Base-by-base conservation (phyloP, 2,797 vertebrate genomes). In the Orestias chungarensis region DNA sequence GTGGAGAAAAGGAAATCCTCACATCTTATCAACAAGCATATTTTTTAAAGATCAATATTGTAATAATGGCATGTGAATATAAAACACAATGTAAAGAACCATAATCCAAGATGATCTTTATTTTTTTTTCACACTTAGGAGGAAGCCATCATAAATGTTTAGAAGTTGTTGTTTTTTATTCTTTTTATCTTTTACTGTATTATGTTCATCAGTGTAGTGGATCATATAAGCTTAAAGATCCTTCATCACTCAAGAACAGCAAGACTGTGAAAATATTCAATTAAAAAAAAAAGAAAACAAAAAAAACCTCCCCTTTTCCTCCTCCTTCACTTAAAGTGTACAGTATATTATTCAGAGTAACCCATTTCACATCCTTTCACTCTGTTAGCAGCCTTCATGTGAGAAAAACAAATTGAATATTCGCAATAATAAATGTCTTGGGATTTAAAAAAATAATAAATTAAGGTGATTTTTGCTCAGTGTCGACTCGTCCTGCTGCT, bases 351-450 rank as follows among this genome's bases (percentile, higher is more conserved):
- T 62, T 62, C 38, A 62, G 38, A 62, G 59, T 62, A 25, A 25
- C 54, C 57, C 27, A 64, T 71, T 69, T 68, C 66, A 27, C 62
- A 68, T 70, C 71, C 55, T 80, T 78, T 68, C 55, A 81, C 72
- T 80, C 70, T 76, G 64, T 33, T 85, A 89, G 88, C 87, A 92
- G 88, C 91, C 81, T 86, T 87, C 75, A 27, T 71, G 80, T 80
- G 88, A 87, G 76, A 88, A 86, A 91, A 77, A 84, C 76, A 89
- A 89, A 90, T 89, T 85, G 87, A 91, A 88, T 75, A 89, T 90
- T 67, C 89, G 80, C 35, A 94, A 55, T 42, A 54, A 95, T 92
- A 95, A 95, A 93, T 76, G 91, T 87, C 72, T 90, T 74, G 87
- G 80, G 70, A 82, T 91, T 88, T 80, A 88, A 83, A 87, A 89